Base-by-base conservation (phyloP, 2,888 invertebrate genomes). In the Taphrorychus bicolor region DNA sequence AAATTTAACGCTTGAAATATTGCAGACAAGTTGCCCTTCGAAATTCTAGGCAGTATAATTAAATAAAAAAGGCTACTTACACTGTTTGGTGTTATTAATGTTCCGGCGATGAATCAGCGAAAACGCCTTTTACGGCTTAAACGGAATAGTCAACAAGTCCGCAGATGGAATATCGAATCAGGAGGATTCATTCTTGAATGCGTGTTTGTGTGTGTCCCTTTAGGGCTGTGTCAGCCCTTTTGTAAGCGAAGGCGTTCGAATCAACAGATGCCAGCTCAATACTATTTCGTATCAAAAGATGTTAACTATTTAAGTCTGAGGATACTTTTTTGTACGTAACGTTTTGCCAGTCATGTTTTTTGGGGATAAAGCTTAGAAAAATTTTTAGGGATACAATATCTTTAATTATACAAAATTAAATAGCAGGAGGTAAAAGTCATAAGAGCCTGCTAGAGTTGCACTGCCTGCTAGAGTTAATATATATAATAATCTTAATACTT, bases 11-110 rank as follows among this genome's bases (percentile, higher is more conserved):
- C 64, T 70, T 58, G 66, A 64, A 60, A 64, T 70, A 52, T 57
- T 60, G 64, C 70, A 70, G 70, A 70, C 70, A 70, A 70, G 67
- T 70, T 70, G 70, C 70, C 70, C 70, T 70, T 70, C 70, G 67
- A 63, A 67, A 67, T 70, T 67, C 64, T 60, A 64, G 64, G 59
- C 62, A 60, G 67, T 64, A 67, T 63, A 70, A 70, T 67, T 70
- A 67, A 70, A 64, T 67, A 63, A 67, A 66, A 70, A 69, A 65
- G 59, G 67, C 63, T 60, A 64, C 66, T 67, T 63, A 66, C 63
- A 45, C 45, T 59, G 56, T 70, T 70, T 70, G 61, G 57, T 60
- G 23, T 70, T 70, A 70, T 70, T 70, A 70, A 70, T 70, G 70
- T 63, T 70, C 56, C 21, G 4, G 7, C 19, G 19, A 58, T 70